These are phyloP conservation scores for Drosophila seclusa DNA, from an alignment of 2,888 invertebrate genomes.

Conservation along the genomic window DNA sequence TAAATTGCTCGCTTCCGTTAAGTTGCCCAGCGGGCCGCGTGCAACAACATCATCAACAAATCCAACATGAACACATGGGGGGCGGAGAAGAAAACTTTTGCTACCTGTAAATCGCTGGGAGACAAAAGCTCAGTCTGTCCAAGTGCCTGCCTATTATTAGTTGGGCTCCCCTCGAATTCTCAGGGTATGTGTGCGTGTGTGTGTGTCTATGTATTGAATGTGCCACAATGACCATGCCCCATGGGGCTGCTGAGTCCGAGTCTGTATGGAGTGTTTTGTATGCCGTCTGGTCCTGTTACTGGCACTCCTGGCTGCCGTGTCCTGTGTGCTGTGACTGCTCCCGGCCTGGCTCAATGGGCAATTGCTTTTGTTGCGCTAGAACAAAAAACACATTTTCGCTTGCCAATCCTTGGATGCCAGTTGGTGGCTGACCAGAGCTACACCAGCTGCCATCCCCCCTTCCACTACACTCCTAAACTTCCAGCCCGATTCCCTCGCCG, in stretches of 20 bases:
- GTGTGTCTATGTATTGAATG: constrained; percentile 54
- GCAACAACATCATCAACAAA: constrained; percentile 5
- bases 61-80: neutral
- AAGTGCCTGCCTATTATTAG: constrained; percentile 62
- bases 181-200: constrained; percentile 21
- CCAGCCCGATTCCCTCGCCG: constrained; percentile 43
- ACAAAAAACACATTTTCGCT: constrained; percentile 63
- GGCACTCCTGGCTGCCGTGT: neutral
- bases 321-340: constrained; percentile 12
- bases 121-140: constrained; percentile 59
- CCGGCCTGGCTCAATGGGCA: constrained; percentile 55
- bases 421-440: constrained; percentile 40
- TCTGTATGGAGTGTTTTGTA: constrained; percentile 16
- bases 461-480: neutral
- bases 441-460: neutral
- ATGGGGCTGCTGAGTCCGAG: constrained; percentile 36
- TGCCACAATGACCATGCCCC: constrained; percentile 70
- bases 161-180: constrained; percentile 35
- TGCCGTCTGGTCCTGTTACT: constrained; percentile 24
- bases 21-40: constrained; percentile 67
- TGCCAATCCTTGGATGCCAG: constrained; percentile 20
- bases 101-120: constrained; percentile 60
- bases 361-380: constrained; percentile 70
- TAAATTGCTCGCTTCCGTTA: constrained; percentile 79
- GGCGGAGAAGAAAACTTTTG: constrained; percentile 31